phyloP scores from a whole-genome alignment of 2,888 invertebrate species.

The Trachelus iudaicus region DNA sequence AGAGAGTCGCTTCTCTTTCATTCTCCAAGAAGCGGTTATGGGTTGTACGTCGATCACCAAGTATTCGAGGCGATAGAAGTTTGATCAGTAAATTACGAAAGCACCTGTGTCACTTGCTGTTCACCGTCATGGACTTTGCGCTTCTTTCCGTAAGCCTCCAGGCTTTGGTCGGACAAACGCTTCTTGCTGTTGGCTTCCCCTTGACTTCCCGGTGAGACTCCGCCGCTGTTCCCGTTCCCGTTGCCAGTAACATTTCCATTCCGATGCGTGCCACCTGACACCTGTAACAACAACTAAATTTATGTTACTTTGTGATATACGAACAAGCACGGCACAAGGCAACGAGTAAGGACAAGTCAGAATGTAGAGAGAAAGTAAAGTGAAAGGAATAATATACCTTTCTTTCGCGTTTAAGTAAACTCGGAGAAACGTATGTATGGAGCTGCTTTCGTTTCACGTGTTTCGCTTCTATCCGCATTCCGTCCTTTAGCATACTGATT shows the following conservation, averaged over 20 bases:
- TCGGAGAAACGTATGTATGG: constrained; percentile 77
- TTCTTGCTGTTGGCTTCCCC: constrained; percentile 40
- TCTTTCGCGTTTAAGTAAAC: constrained; percentile 77
- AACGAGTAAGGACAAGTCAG: not conserved
- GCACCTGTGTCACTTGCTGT: constrained; percentile 47
- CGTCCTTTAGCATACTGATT: constrained; percentile 75
- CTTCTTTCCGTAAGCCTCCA: constrained; percentile 44
- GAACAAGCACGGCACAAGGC: not conserved
- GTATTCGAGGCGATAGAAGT: not conserved
- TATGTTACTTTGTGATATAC: not conserved
- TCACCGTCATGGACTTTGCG: constrained; percentile 40
- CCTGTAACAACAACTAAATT: constrained; percentile 27
- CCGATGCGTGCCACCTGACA: constrained; percentile 45
- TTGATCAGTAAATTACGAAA: constrained; percentile 2
- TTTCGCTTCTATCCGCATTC: constrained; percentile 85
- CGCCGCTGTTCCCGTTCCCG: constrained; percentile 40
- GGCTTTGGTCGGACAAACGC: constrained; percentile 46
- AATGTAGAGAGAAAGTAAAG: not conserved
- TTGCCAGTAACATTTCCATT: constrained; percentile 50
- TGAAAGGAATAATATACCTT: constrained; percentile 64
- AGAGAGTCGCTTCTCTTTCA: not conserved
- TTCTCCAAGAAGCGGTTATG: not conserved
- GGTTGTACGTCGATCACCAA: not conserved
- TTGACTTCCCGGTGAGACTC: constrained; percentile 47
- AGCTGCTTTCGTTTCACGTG: constrained; percentile 87